Base-by-base conservation (phyloP, 2,113 vertebrate species). In the Nothobranchius kuhntae region DNA sequence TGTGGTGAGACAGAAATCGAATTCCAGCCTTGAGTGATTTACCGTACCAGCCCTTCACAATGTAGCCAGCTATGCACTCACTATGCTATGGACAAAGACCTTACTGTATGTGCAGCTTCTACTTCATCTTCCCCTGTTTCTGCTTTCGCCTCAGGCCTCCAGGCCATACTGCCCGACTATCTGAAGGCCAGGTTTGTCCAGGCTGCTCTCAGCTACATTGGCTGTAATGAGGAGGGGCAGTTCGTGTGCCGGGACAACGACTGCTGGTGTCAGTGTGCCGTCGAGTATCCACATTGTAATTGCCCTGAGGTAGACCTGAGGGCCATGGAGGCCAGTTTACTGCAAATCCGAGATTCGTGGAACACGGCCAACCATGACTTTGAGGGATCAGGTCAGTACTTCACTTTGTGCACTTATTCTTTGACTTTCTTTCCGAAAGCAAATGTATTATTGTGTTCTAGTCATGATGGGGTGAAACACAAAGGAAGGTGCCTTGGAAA, bases 181-280 rank as follows among this genome's bases (percentile, higher is more conserved):
- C 87, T 94, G 73, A 90, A 87, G 68, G 81, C 81, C 60, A 80
- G 87, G 73, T 94, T 94, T 61, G 91, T 94, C 68, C 89, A 93
- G 80, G 93, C 93, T 9, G 93, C 93, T 55, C 93, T 94, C 67
- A 93, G 89, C 75, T 94, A 94, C 83, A 91, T 94, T 9, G 92
- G 89, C 47, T 94, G 93, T 78, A 93, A 93, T 71, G 93, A 93
- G 48, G 91, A 94, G 69, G 93, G 93, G 44, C 90, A 92, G 76
- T 94, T 94, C 68, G 90, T 92, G 82, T 94, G 93, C 80, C 87
- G 80, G 50, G 79, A 93, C 86, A 91, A 75, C 26, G 93, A 94
- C 85, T 94, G 93, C 89, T 93, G 93, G 93, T 94, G 93, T 79
- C 89, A 88, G 47, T 94, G 93, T 40, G 85, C 83, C n/a, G 65